Conservation (phyloP, 2,888 invertebrate species). For the Nemoura dubitans region DNA sequence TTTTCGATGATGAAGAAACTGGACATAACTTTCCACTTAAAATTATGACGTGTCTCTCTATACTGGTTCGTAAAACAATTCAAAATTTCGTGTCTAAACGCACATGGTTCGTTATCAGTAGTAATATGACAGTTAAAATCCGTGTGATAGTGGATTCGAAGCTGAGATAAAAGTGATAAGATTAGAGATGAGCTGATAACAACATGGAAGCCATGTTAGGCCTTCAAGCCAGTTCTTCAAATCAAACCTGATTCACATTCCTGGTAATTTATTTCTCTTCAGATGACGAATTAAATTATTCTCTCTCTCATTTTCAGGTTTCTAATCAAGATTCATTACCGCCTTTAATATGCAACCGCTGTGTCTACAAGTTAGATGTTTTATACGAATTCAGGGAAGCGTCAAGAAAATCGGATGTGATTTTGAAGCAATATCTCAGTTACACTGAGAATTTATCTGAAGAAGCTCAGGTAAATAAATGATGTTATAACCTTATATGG, state of each 20-base stretch:
- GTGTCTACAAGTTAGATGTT: constrained; percentile 78
- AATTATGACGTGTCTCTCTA: constrained; percentile 82
- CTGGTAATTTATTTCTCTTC: not conserved
- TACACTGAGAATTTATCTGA: constrained; percentile 72
- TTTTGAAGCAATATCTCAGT: constrained; percentile 78
- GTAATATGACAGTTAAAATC: constrained; percentile 1
- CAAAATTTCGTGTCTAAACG: constrained; percentile 49
- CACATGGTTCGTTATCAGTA: constrained; percentile 24
- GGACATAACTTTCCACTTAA: constrained; percentile 73
- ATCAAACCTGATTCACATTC: constrained; percentile 26
- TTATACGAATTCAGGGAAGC: constrained; percentile 80
- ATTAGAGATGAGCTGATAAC: constrained; percentile 33
- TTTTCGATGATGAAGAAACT: constrained; percentile 79
- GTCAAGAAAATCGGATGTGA: constrained; percentile 78
- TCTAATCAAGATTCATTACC: constrained; percentile 80
- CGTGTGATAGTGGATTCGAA: constrained; percentile 13
- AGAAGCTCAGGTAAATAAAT: constrained; percentile 70
- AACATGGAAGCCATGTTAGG: constrained; percentile 32
- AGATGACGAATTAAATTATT: constrained; percentile 44
- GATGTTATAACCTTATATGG: not conserved
- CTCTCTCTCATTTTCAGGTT: constrained; percentile 67
- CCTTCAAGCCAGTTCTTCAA: constrained; percentile 23
- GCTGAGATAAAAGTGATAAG: constrained; percentile 8
- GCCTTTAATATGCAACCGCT: constrained; percentile 79
- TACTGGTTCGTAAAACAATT: constrained; percentile 73